Evolutionary conservation across 1,140 invertebrate species (phyloP).

Genomic region (Drosophila bifasciata): DNA sequence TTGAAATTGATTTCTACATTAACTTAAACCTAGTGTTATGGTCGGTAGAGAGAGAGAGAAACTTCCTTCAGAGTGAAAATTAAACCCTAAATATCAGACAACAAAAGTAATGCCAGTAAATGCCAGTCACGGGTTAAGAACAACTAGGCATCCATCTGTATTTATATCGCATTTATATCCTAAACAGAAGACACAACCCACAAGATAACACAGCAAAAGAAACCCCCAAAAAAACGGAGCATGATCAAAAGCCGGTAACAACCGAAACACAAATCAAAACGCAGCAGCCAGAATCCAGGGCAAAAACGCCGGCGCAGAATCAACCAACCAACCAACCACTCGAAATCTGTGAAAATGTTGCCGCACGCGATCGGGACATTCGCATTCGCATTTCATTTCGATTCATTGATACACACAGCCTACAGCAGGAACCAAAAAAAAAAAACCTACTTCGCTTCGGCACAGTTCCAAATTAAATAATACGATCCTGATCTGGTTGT

Average conservation of each 20-base stretch:
- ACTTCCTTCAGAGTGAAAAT: not conserved
- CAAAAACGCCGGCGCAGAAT: conserved; percentile 37
- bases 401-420: conserved; percentile 70
- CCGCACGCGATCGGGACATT: conserved; percentile 79
- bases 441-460: not conserved
- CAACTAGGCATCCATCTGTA: conserved; percentile 25
- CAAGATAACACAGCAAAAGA: conserved; percentile 42
- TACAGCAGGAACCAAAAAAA: conserved; percentile 1
- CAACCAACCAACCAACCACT: conserved; percentile 30
- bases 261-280: conserved; percentile 70
- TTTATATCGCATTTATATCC: conserved; percentile 62
- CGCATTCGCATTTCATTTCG: conserved; percentile 74
- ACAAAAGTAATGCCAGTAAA: too few species aligned
- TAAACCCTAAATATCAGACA: not conserved
- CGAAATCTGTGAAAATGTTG: conserved; percentile 71
- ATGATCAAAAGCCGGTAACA: conserved; percentile 46
- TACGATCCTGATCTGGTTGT: conserved; percentile 35
- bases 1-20: conserved; percentile 24
- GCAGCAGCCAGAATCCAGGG: conserved; percentile 25
- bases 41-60: too few species aligned
- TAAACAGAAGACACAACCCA: conserved; percentile 58
- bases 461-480: conserved; percentile 81
- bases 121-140: conserved; percentile 48
- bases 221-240: conserved; percentile 28
- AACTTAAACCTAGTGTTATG: conserved; percentile 32